Base-by-base conservation (phyloP, 2,797 vertebrate species). In the Rhynchonycteris naso region DNA sequence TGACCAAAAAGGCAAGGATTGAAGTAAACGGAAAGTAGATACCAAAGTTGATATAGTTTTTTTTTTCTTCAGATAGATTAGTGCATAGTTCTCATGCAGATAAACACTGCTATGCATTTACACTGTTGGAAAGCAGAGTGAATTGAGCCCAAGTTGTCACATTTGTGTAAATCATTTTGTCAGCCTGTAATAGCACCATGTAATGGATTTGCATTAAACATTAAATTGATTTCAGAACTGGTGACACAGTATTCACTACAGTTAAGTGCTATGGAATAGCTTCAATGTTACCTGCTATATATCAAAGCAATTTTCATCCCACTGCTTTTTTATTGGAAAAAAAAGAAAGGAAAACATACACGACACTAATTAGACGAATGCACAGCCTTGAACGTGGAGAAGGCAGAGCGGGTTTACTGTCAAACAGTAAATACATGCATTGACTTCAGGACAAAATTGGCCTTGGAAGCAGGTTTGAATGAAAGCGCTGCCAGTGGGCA, bases 21-120 rank as follows among this genome's bases (percentile, higher is more conserved):
- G 98, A 98, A 98, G 98, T 98, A 98, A 98, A 98, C 98, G 97
- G 98, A 98, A 99, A 99, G 98, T 98, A 98, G 98, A 99, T 99
- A 99, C 98, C 98, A 98, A 98, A 99, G 98, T 99, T 98, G 98
- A 99, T 98, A 98, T 97, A 98, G 96, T 96, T 97, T 97, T 98
- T 97, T 98, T 97, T 98, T 98, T 98, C 98, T 98, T 98, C 98
- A 96, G 98, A 98, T 98, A 99, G 98, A 98, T 99, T 99, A 99
- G 99, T 99, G 99, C 99, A 99, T 99, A 99, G 99, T 99, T 99
- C 98, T 98, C 99, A 99, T 99, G 99, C 99, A 99, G 99, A 99
- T 99, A 98, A 98, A 99, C 98, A 99, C 99, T 99, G 99, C 99
- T 99, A 99, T 99, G 99, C 99, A 98, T 98, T 98, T 98, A 98